Conservation (phyloP, 2,888 invertebrate species). For the Andrena trimmerana region DNA sequence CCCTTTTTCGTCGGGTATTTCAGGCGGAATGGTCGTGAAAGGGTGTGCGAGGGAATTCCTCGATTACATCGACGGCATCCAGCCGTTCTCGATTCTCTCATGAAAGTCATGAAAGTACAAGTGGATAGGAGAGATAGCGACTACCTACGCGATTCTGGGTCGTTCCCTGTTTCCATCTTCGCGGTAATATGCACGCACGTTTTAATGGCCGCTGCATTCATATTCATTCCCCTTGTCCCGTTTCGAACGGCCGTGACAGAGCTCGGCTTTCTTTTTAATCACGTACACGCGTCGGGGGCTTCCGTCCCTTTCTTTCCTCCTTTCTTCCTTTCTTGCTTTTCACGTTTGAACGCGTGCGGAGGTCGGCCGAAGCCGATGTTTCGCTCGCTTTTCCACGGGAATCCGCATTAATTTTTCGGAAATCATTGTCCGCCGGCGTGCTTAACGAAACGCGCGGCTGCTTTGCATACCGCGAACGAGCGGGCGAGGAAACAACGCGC, state of each 20-base stretch:
- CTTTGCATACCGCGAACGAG: slow-evolving; percentile 41
- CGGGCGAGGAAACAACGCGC: slow-evolving; percentile 18
- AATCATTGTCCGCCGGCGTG: slow-evolving; percentile 13
- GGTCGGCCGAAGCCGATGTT: too few relatives aligned
- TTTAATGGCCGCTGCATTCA: slow-evolving; percentile 62
- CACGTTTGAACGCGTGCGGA: too few relatives aligned
- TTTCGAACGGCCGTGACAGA: slow-evolving; percentile 22
- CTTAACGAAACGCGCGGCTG: slow-evolving; percentile 18
- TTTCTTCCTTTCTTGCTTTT: not conserved
- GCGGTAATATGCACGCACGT: slow-evolving; percentile 48
- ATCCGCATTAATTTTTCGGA: slow-evolving; percentile 34
- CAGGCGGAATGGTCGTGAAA: not conserved
- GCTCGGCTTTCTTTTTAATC: slow-evolving; percentile 34
- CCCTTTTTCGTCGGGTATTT: not conserved
- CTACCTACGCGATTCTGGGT: slow-evolving; percentile 34
- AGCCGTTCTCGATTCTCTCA: slow-evolving; percentile 7
- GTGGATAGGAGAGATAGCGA: slow-evolving; percentile 10
- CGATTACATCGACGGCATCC: slow-evolving; percentile 7
- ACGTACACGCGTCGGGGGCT: not conserved
- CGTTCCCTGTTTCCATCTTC: slow-evolving; percentile 1
- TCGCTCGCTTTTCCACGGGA: too few relatives aligned
- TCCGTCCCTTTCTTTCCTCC: not conserved
- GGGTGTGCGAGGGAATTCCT: slow-evolving; percentile 5
- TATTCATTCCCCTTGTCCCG: slow-evolving; percentile 52
- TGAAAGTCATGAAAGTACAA: slow-evolving; percentile 37